phyloP scores from a whole-genome alignment of 2,797 vertebrate species.

The Notolepis coatsorum region DNA sequence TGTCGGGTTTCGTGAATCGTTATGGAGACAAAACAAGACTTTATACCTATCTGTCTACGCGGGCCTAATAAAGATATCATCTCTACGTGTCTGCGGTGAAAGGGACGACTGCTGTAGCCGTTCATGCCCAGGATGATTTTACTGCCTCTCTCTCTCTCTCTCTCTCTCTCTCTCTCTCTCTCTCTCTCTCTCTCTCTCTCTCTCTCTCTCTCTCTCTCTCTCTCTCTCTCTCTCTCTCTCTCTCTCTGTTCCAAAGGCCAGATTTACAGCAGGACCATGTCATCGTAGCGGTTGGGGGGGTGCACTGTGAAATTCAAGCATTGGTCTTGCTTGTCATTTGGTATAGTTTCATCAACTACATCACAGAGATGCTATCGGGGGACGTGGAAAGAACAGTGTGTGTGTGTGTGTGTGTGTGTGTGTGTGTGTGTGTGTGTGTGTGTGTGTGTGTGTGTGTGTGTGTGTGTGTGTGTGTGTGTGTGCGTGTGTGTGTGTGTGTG shows the following conservation, averaged over 20 bases:
- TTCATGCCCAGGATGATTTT: constrained; percentile 29
- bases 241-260: constrained; percentile 18
- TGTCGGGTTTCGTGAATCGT: constrained; percentile 16
- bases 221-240: not conserved
- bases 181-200: not conserved
- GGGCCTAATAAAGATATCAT: constrained; percentile 18
- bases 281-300: constrained; percentile 39
- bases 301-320: constrained; percentile 59
- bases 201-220: constrained; percentile 6
- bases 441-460: constrained; percentile 8
- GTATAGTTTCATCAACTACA: constrained; percentile 48
- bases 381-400: not conserved
- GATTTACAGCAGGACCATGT: constrained; percentile 43
- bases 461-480: not conserved
- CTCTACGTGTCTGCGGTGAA: constrained; percentile 25
- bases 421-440: constrained; percentile 29
- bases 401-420: constrained; percentile 1
- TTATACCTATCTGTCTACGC: constrained; percentile 9
- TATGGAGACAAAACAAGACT: constrained; percentile 9
- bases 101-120: constrained; percentile 5
- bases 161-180: not conserved
- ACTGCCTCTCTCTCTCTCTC: constrained; percentile 2
- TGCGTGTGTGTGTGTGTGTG: constrained; percentile 28
- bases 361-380: constrained; percentile 52
- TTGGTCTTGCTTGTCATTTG: constrained; percentile 49